Percentiles rank a stretch among this genome's conserved stretches.
phyloP scores from a whole-genome alignment of 2,113 vertebrate species.

The Limanda limanda region DNA sequence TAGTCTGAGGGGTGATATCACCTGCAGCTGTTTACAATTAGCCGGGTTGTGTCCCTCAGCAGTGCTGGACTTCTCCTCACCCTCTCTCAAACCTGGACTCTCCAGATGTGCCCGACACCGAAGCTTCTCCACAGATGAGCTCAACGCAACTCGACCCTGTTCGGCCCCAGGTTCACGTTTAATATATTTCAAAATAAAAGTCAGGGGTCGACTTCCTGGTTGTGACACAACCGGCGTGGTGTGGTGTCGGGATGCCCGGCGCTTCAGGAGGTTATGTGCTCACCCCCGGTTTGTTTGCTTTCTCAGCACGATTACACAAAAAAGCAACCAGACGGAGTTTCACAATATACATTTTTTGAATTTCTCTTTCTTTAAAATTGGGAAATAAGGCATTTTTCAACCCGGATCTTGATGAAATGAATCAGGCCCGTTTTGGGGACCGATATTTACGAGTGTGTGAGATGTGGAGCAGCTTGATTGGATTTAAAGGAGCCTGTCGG shows the following conservation, averaged over 20 bases:
- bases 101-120: slow-evolving; percentile 57
- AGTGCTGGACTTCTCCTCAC: slow-evolving; percentile 57
- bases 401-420: no score
- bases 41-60: slow-evolving; percentile 49
- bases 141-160: slow-evolving; percentile 24
- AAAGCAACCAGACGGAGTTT: no score
- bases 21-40: slow-evolving; percentile 76
- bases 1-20: slow-evolving; percentile 66
- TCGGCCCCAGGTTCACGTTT: neutral
- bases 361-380: no score
- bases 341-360: no score
- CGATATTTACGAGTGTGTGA: no score
- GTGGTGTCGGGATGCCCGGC: neutral
- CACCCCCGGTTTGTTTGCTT: no score
- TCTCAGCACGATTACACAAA: no score
- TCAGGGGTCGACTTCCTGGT: slow-evolving; percentile 15
- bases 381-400: no score
- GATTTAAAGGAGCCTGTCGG: no score
- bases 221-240: neutral
- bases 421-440: no score
- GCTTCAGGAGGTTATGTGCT: no score
- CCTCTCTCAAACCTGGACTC: slow-evolving; percentile 55
- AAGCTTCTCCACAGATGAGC: slow-evolving; percentile 29
- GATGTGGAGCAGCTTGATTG: no score
- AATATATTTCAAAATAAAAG: slow-evolving; percentile 27